Base-by-base conservation (phyloP, 92 coral and sea anemone species). In the Diadumene lineata region DNA sequence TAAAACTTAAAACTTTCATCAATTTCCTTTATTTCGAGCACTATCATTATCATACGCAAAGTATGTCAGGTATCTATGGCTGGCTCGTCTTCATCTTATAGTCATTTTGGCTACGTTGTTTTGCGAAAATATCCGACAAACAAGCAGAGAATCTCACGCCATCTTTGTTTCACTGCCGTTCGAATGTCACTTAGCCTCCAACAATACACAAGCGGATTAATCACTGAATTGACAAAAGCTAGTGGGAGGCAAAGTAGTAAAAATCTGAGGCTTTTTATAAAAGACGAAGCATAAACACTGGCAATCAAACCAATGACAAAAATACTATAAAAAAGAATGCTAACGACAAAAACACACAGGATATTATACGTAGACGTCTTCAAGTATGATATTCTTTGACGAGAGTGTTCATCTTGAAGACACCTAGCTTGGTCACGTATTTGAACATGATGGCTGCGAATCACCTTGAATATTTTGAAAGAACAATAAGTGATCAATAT, bases 151-250 rank as follows among this genome's bases (percentile, higher is more conserved):
- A 38, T 38, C 48, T 38, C 7, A 4, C 48, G 6, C 48, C 48
- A 38, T 38, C 48, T 38, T 38, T 38, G 48, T 16, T 53, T 53
- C 60, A 53, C 60, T 8, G 60, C 60, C 4, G n/a, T 53, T 8
- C 60, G 60, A 3, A 53, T 53, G n/a, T 53, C 60, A 53, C 60
- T 53, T 16, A 53, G 18, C 18, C 60, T 53, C 60, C 60, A 53
- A 22, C 60, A 53, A 53, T 53, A 53, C 8, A 53, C 10, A 22
- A 53, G 8, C 22, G 60, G 60, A 16, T 53, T 53, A 4, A 53
- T 3, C 8, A 16, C 18, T 16, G 60, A 53, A 22, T 53, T 53
- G 4, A 16, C n/a, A 53, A 53, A 22, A 2, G n/a, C 60, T 16
- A 53, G 18, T 22, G 60, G 60, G 4, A 53, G 6, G 4, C 10